Percentiles rank a stretch among this genome's conserved stretches.
These are phyloP conservation scores for Temnothorax ravouxi DNA, from an alignment of 2,888 invertebrate species.

Conservation along the genomic window DNA sequence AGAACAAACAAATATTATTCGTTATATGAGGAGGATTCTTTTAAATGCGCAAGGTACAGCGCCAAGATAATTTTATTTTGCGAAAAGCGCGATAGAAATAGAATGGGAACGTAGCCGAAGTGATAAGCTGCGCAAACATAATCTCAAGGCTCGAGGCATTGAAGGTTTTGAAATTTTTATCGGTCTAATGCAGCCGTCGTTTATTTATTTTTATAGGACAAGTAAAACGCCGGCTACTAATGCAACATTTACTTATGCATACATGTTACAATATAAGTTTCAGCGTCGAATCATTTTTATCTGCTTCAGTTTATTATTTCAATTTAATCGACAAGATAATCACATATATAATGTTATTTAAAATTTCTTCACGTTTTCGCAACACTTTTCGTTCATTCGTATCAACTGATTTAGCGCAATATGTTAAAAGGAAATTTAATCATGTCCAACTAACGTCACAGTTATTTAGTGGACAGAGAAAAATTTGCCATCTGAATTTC, in stretches of 20 bases:
- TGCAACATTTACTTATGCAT: too few species aligned
- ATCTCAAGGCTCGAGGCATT: conserved; percentile 31
- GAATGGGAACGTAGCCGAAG: conserved; percentile 1
- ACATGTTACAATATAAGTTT: conserved; percentile 4
- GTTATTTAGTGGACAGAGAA: not conserved
- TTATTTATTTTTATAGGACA: not conserved
- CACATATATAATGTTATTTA: not conserved
- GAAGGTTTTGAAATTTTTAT: conserved; percentile 42
- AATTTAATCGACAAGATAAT: conserved; percentile 18
- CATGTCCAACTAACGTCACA: not conserved
- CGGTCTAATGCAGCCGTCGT: not conserved
- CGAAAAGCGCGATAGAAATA: conserved; percentile 2
- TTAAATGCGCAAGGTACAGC: not conserved
- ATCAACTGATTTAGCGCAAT: not conserved
- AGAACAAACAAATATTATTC: not conserved
- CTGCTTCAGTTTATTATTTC: conserved; percentile 16
- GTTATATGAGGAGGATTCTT: not conserved
- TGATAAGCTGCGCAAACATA: conserved; percentile 42
- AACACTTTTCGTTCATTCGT: not conserved
- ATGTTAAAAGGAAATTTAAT: conserved; percentile 12
- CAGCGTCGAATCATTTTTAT: not conserved
- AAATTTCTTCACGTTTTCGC: not conserved
- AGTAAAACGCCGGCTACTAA: not conserved
- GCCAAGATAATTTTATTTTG: conserved; percentile 15
- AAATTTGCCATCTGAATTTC: not conserved